Evolutionary conservation across 2,797 vertebrate genomes (phyloP), one percentile per base, ranked within the genome.

Genomic region (Neopelma chrysocephalum): DNA sequence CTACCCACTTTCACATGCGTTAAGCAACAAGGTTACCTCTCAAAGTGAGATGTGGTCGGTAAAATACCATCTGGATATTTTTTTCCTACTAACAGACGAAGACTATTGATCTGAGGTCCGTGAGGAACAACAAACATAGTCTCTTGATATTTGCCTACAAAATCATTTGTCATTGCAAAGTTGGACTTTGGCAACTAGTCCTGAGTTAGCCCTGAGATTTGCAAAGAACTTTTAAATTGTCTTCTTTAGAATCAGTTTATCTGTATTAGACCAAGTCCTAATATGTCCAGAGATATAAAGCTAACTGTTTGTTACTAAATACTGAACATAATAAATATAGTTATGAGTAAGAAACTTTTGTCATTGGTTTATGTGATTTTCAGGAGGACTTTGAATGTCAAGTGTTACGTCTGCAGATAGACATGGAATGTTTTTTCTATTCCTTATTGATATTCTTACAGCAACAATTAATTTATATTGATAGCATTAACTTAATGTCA

Each of bases 121-220:
- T 48, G 51, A 77, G 6, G 82, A 79, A 84, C 47, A 93, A 3
- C 77, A 91, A 94, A 93, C 58, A 93, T 1, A 32, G 11, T 56
- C 66, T 88, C 10, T 61, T n/a, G 26, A 34, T 89, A 81, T 91
- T 88, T 8, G 6, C 31, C 26, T 38, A 26, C 38, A 53, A 26
- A 84, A 34, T 22, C 27, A 68, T 88, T 86, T 93, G 38, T 45
- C 25, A 14, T 76, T 75, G 27, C 57, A 90, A 82, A 87, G 32
- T 32, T 93, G 88, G 77, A 95, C 88, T 96, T 96, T 42, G 78
- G 11, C 40, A 87, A 60, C 4, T 15, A 3, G 13, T 92, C 88
- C 92, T 70, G 58, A 79, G 40, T 48, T 89, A 90, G 32, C 43
- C 72, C 45, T 57, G 60, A 36, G 23, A 57, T 91, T 83, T 85